Conservation (phyloP, 37 sponge, comb jelly and placozoan genomes). For the Petrosia ficiformis region DNA sequence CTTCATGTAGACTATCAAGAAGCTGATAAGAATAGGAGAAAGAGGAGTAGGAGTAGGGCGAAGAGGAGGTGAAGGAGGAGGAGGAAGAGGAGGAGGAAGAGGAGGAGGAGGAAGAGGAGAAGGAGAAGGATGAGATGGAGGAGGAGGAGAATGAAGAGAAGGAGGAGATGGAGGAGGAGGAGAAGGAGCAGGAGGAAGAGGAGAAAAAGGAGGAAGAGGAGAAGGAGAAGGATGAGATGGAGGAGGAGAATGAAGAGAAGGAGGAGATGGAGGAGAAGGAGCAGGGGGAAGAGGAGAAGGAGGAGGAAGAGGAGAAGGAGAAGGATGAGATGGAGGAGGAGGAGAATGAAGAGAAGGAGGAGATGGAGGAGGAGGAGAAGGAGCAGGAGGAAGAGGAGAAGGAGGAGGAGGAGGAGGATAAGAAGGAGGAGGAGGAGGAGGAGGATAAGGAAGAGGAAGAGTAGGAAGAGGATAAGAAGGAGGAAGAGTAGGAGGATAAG, state of each 20-base stretch:
- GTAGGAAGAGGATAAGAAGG: not conserved
- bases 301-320: too few species aligned
- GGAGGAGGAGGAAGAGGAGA: too few species aligned
- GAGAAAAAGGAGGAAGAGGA: not conserved
- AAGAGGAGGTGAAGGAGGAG: not conserved
- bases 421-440: not conserved
- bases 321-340: conserved; percentile 9
- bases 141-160: not conserved
- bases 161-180: not conserved
- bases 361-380: not conserved
- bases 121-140: too few species aligned
- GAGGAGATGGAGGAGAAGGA: too few species aligned
- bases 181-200: not conserved
- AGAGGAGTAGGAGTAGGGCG: not conserved
- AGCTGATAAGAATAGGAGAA: conserved; percentile 12
- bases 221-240: too few species aligned
- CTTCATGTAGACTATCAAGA: not conserved
- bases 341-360: too few species aligned
- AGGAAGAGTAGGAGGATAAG: too few species aligned
- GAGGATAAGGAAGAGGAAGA: not conserved
- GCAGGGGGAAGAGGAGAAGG: not conserved
- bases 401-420: too few species aligned
- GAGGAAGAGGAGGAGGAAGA: not conserved
- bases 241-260: too few species aligned
- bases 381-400: too few species aligned